Evolutionary conservation across 1,140 invertebrate genomes (phyloP).

Genomic region (Thaumetopoea pityocampa): DNA sequence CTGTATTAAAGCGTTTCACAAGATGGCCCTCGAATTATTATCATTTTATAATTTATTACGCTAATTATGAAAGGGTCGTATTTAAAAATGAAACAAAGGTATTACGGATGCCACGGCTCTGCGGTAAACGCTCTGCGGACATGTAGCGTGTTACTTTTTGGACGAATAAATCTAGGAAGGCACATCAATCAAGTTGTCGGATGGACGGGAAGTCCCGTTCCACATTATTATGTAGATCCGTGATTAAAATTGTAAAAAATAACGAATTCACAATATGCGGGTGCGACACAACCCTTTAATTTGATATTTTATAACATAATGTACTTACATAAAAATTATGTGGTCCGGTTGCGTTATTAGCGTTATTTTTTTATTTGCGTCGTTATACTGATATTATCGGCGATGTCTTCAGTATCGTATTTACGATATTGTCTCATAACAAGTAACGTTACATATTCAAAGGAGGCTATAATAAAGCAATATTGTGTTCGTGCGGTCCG

Average conservation of each 20-base stretch:
- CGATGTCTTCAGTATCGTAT: conserved; percentile 9
- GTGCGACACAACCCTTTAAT: conserved; percentile 38
- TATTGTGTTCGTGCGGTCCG: conserved; percentile 32
- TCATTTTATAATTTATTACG: conserved; percentile 76
- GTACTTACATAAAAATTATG: conserved; percentile 6
- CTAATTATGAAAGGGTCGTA: conserved; percentile 69
- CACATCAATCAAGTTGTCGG: conserved; percentile 71
- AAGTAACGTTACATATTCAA: conserved; percentile 32
- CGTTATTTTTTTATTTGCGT: conserved; percentile 5
- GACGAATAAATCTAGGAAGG: conserved; percentile 68
- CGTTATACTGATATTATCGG: conserved; percentile 4
- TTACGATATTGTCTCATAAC: conserved; percentile 18
- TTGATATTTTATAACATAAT: conserved; percentile 17
- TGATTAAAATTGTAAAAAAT: conserved; percentile 67
- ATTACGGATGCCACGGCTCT: conserved; percentile 48
- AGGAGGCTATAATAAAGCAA: conserved; percentile 43
- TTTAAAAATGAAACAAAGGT: conserved; percentile 70
- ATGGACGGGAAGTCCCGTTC: conserved; percentile 63
- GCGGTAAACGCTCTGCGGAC: conserved; percentile 58
- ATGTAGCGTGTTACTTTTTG: conserved; percentile 64
- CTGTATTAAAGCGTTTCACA: conserved; percentile 62
- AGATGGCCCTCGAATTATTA: conserved; percentile 69
- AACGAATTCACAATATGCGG: conserved; percentile 51
- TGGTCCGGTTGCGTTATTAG: conserved; percentile 6
- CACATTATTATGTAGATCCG: conserved; percentile 69